Conservation (phyloP, 2,888 invertebrate species). For the Globia sparganii region DNA sequence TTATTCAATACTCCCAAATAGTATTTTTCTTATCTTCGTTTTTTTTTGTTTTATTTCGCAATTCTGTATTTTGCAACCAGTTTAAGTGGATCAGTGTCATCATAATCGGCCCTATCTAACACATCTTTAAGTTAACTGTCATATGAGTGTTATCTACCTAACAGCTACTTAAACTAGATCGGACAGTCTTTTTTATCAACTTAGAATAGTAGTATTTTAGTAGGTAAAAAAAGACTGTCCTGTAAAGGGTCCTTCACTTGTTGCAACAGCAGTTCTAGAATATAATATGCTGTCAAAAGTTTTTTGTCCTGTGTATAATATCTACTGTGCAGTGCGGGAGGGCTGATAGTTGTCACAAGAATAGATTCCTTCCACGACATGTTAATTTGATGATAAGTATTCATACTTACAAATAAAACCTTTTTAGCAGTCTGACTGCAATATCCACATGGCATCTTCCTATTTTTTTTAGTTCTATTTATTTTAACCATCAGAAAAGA, state of each 20-base stretch:
- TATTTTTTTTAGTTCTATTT: conserved; percentile 40
- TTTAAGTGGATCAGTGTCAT: conserved; percentile 13
- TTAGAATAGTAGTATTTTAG: background rate
- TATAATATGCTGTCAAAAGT: background rate
- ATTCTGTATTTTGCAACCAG: background rate
- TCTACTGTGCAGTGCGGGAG: too few relatives aligned
- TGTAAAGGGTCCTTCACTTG: background rate
- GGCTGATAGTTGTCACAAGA: too few relatives aligned
- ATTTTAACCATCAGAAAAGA: conserved; percentile 36
- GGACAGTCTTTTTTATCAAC: background rate
- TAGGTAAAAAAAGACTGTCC: background rate
- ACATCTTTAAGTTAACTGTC: background rate
- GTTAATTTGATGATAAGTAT: background rate
- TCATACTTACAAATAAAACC: conserved; percentile 78
- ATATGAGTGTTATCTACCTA: background rate
- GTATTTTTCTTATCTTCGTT: background rate
- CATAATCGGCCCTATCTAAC: conserved; percentile 18
- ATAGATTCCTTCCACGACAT: too few relatives aligned
- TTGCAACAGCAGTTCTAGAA: background rate
- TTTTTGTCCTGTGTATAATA: background rate
- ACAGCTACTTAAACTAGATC: background rate
- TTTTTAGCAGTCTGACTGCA: conserved; percentile 81
- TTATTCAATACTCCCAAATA: background rate
- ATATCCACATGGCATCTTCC: conserved; percentile 87
- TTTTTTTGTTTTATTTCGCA: background rate